Percentiles rank a stretch among this genome's conserved stretches.
Conservation (phyloP, 2,113 vertebrate species). For the Agapornis roseicollis region DNA sequence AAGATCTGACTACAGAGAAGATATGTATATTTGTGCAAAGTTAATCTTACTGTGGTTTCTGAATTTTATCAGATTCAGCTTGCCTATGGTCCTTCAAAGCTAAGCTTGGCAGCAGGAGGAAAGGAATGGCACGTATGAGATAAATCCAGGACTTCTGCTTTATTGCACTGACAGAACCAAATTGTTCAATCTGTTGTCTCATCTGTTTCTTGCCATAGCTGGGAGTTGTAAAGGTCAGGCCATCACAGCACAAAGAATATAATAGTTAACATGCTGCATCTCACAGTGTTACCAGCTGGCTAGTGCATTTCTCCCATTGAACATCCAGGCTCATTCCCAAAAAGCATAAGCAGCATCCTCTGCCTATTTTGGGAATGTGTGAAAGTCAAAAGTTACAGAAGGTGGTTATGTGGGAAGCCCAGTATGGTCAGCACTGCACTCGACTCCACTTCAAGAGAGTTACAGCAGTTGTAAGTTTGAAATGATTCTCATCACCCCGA, state of each 20-base stretch:
- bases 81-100: conserved; percentile 24
- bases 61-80: background rate
- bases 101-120: conserved; percentile 19
- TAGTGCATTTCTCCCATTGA: background rate
- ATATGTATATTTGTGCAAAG: background rate
- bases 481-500: fast-evolving
- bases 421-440: fast-evolving
- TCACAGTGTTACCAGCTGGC: conserved; percentile 46
- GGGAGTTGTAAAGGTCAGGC: conserved; percentile 66
- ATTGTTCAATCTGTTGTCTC: conserved; percentile 69
- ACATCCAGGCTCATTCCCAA: conserved; percentile 10
- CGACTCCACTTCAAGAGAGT: background rate
- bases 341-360: background rate
- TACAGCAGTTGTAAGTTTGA: background rate
- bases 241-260: conserved; percentile 21
- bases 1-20: background rate
- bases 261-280: conserved; percentile 51
- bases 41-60: background rate
- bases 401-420: background rate
- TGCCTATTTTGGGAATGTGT: conserved; percentile 42
- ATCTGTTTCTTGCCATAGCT: conserved; percentile 64
- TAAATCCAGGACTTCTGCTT: conserved; percentile 70
- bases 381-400: background rate
- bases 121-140: conserved; percentile 56
- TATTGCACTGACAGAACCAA: conserved; percentile 71